Conservation (phyloP, 2,888 invertebrate species). For the Lacanobia wlatinum region DNA sequence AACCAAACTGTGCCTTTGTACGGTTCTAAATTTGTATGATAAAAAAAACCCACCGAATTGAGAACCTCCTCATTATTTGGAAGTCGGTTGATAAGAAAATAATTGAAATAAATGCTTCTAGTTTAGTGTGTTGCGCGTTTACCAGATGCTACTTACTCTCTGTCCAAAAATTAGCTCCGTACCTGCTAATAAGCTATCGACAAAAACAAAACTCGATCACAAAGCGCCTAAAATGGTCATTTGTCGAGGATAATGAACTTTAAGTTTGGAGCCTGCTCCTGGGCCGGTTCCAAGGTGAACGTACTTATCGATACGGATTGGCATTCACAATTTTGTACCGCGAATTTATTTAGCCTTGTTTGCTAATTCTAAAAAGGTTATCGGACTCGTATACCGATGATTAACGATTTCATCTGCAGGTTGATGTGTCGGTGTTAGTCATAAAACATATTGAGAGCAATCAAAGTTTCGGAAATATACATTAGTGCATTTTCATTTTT, state of each 20-base stretch:
- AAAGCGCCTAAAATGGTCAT: slow-evolving; percentile 80
- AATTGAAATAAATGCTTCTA: too few relatives aligned
- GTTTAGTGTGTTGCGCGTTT: slow-evolving; percentile 21
- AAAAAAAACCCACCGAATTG: too few relatives aligned
- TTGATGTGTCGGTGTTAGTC: slow-evolving; percentile 63
- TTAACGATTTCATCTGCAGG: slow-evolving; percentile 79
- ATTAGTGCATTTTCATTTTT: slow-evolving; percentile 18
- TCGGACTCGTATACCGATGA: slow-evolving; percentile 80
- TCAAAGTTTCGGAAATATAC: slow-evolving; percentile 29
- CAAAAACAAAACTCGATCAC: slow-evolving; percentile 65
- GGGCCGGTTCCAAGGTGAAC: slow-evolving; percentile 89
- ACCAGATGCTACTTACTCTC: not conserved
- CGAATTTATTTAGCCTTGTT: slow-evolving; percentile 84
- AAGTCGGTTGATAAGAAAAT: too few relatives aligned
- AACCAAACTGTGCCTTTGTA: too few relatives aligned
- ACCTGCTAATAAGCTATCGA: slow-evolving; percentile 59
- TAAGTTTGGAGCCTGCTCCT: slow-evolving; percentile 77
- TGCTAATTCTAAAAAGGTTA: slow-evolving; percentile 84
- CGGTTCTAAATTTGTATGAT: too few relatives aligned
- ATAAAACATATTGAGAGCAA: slow-evolving; percentile 57
- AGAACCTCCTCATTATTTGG: too few relatives aligned
- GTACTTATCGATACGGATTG: slow-evolving; percentile 82
- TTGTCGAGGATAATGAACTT: slow-evolving; percentile 87
- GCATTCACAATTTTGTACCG: slow-evolving; percentile 83
- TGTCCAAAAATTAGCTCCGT: slow-evolving; percentile 34